A percentile compares a stretch with the other conserved stretches of the same genome.
These are phyloP conservation scores for Rhamnusium bicolor DNA, from an alignment of 2,888 invertebrate genomes.

Conservation along the genomic window DNA sequence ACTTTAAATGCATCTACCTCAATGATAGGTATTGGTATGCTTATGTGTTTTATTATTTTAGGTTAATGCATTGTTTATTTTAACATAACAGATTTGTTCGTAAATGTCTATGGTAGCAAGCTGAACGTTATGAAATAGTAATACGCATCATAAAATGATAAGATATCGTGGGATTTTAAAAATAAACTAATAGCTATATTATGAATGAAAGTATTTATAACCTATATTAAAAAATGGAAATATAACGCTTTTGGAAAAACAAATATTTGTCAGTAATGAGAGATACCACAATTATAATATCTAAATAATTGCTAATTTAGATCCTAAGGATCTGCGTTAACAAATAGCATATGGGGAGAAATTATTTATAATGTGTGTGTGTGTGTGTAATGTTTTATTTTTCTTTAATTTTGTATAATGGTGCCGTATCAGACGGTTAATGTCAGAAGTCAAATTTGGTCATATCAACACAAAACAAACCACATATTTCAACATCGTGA, in stretches of 20 bases:
- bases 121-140: slow-evolving; percentile 22
- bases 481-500: not conserved
- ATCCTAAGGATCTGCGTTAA: not conserved
- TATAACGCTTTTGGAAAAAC: slow-evolving; percentile 2
- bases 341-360: not conserved
- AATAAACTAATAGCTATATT: slow-evolving; percentile 10
- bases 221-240: slow-evolving; percentile 18
- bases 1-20: not conserved
- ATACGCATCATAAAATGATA: slow-evolving; percentile 18
- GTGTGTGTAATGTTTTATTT: not conserved
- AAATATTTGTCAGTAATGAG: not conserved
- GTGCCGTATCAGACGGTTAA: not conserved
- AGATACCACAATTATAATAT: not conserved
- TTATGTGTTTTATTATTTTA: slow-evolving; percentile 23
- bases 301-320: not conserved
- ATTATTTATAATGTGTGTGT: not conserved
- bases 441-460: not conserved
- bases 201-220: slow-evolving; percentile 31
- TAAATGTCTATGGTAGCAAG: slow-evolving; percentile 19
- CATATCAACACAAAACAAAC: not conserved
- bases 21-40: not conserved
- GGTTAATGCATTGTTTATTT: slow-evolving; percentile 27
- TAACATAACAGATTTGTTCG: slow-evolving; percentile 26
- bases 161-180: slow-evolving; percentile 28
- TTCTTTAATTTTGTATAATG: not conserved